Evolutionary conservation across 2,888 invertebrate species (phyloP).

Genomic region (Thumatha senex): DNA sequence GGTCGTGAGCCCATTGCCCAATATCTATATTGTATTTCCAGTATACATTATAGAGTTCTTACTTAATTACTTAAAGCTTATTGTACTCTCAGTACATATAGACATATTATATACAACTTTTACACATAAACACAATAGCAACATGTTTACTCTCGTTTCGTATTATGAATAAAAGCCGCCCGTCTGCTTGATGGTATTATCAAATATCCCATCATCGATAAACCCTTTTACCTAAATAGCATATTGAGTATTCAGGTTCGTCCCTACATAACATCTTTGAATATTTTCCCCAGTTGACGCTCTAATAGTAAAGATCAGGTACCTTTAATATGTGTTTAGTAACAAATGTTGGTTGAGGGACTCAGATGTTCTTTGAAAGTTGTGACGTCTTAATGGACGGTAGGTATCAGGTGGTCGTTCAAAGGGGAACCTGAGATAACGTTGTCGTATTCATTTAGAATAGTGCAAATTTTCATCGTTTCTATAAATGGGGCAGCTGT

Average conservation of each 20-base stretch:
- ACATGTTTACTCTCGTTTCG: constrained; percentile 43
- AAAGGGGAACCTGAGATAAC: constrained; percentile 41
- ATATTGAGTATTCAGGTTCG: constrained; percentile 61
- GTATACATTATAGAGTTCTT: too few relatives aligned
- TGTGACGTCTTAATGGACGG: constrained; percentile 45
- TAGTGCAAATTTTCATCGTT: constrained; percentile 8
- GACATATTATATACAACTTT: background rate
- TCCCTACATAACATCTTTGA: constrained; percentile 45
- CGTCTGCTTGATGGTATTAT: constrained; percentile 56
- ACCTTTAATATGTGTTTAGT: constrained; percentile 29
- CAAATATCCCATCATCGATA: constrained; percentile 63
- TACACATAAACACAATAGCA: constrained; percentile 16
- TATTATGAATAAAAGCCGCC: constrained; percentile 57
- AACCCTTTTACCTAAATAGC: constrained; percentile 74
- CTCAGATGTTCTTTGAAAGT: constrained; percentile 52
- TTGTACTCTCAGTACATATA: background rate
- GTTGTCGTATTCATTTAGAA: constrained; percentile 33
- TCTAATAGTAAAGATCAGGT: constrained; percentile 39
- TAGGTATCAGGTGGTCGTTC: constrained; percentile 40
- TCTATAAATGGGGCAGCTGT: constrained; percentile 9
- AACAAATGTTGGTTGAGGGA: constrained; percentile 14
- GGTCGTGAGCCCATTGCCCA: too few relatives aligned
- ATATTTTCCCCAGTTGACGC: constrained; percentile 22
- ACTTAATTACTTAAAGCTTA: too few relatives aligned
- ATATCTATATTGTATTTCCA: too few relatives aligned